Base-by-base conservation (phyloP, 2,888 invertebrate genomes). In the Exocentrus adspersus region DNA sequence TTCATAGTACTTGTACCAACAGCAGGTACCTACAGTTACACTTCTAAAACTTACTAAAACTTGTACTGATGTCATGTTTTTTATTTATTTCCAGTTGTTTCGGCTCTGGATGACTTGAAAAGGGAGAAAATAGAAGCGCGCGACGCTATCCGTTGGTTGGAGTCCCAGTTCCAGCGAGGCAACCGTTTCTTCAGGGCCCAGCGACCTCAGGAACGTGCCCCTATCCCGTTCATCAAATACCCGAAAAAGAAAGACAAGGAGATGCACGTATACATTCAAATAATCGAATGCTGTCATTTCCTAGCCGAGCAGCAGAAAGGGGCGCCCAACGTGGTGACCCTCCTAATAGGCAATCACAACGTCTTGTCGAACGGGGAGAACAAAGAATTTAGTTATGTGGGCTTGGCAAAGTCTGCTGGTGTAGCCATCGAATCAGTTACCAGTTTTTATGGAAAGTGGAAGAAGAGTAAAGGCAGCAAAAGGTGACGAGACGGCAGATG, bases 131-230 rank as follows among this genome's bases (percentile, higher is more conserved):
- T 90, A 69, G 88, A 90, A 68, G 96, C 95, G 0, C 88, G 97
- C 54, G 95, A 96, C 79, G 95, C 94, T 2, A 97, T 96, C 64
- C 92, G 97, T 71, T 97, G 96, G 96, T 84, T 97, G 68, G 97
- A 97, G 82, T 85, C 88, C 32, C 95, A 96, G 79, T 89, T 97
- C 69, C 90, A 91, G 71, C 90, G 90, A 68, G 97, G 97, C 9
- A 95, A 94, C 74, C 87, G 95, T 69, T 95, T 91, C 80, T 86
- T 97, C 75, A 87, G 95, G 71, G 92, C 95, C 0, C 97, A 97
- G 83, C 89, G 94, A 17, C 89, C 91, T 14, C 91, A 92, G 64
- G 96, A 97, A 82, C 87, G 90, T 20, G 85, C 90, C 51, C 86
- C 92, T 1, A 83, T 94, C 21, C 90, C 89, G 0, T 85, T 89